Evolutionary conservation across 2,888 invertebrate genomes (phyloP).

Genomic region (Cryptophagus acutangulus): DNA sequence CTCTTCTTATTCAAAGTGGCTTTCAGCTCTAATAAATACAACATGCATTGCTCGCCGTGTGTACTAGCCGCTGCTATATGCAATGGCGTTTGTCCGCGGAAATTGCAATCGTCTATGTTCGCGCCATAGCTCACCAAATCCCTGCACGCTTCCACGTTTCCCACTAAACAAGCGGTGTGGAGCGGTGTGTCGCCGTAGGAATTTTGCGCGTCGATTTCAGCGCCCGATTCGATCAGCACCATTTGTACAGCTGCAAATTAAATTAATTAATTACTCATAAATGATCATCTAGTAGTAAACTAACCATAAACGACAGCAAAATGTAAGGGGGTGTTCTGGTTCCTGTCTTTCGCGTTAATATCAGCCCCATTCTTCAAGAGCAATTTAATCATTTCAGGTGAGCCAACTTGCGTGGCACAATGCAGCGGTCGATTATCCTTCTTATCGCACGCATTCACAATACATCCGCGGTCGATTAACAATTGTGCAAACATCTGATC

Average conservation of each 20-base stretch:
- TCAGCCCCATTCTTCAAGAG: slow-evolving; percentile 49
- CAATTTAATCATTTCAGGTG: slow-evolving; percentile 47
- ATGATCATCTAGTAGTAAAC: neutral
- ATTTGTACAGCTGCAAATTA: too few relatives aligned
- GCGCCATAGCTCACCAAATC: slow-evolving; percentile 52
- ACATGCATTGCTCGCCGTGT: slow-evolving; percentile 57
- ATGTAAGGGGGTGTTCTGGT: slow-evolving; percentile 58
- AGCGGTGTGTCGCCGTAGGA: slow-evolving; percentile 56
- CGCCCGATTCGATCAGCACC: too few relatives aligned
- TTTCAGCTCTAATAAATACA: slow-evolving; percentile 51
- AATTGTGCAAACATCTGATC: slow-evolving; percentile 55
- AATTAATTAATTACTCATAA: too few relatives aligned
- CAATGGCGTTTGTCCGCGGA: slow-evolving; percentile 55
- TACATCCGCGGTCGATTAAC: slow-evolving; percentile 52
- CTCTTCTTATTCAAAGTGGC: slow-evolving; percentile 55
- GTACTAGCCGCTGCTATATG: slow-evolving; percentile 59
- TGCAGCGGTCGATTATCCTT: slow-evolving; percentile 57
- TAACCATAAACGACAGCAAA: slow-evolving; percentile 55
- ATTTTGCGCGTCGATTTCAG: slow-evolving; percentile 56
- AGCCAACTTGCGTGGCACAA: slow-evolving; percentile 59
- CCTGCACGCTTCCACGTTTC: slow-evolving; percentile 53
- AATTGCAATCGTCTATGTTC: slow-evolving; percentile 52
- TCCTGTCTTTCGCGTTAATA: slow-evolving; percentile 49
- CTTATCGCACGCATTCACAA: slow-evolving; percentile 60
- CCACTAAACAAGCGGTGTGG: slow-evolving; percentile 59